These are phyloP conservation scores for Pseudomyrmex dendroicus DNA, from an alignment of 1,140 invertebrate species.

Conservation along the genomic window DNA sequence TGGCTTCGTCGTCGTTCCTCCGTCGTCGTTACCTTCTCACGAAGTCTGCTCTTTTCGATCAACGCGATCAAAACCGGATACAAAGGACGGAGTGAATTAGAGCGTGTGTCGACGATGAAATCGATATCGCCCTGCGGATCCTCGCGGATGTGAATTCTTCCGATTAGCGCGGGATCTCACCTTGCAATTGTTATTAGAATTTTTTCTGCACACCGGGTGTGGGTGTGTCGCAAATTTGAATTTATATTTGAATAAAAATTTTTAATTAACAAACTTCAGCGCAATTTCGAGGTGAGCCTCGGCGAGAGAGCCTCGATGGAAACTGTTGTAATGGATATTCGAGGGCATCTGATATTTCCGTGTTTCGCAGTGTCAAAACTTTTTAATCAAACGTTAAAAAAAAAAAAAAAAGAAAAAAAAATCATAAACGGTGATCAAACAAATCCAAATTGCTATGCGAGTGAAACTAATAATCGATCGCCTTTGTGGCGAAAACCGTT, in stretches of 20 bases:
- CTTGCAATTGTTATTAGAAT: not conserved
- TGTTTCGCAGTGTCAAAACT: not conserved
- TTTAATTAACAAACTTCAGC: too few species aligned
- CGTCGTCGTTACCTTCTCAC: slow-evolving; percentile 4
- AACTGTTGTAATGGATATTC: too few species aligned
- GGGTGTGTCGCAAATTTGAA: too few species aligned
- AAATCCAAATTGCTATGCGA: slow-evolving; percentile 15
- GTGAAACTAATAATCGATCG: slow-evolving; percentile 20
- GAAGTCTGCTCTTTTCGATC: not conserved
- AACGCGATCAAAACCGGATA: not conserved
- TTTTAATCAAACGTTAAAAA: slow-evolving; percentile 20
- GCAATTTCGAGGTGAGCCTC: too few species aligned
- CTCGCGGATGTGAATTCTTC: not conserved
- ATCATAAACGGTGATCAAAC: slow-evolving; percentile 27
- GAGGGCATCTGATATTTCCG: too few species aligned
- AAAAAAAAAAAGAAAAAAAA: not conserved
- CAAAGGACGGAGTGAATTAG: not conserved
- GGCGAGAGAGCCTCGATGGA: too few species aligned
- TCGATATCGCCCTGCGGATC: slow-evolving; percentile 2
- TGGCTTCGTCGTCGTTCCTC: slow-evolving; percentile 42
- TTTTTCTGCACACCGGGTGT: too few species aligned
- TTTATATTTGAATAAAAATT: too few species aligned
- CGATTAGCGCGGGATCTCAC: slow-evolving; percentile 33
- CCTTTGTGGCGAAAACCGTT: slow-evolving; percentile 30
- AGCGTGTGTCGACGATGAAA: not conserved